Evolutionary conservation across 2,888 invertebrate species (phyloP).

Genomic region (Maniola hyperantus): DNA sequence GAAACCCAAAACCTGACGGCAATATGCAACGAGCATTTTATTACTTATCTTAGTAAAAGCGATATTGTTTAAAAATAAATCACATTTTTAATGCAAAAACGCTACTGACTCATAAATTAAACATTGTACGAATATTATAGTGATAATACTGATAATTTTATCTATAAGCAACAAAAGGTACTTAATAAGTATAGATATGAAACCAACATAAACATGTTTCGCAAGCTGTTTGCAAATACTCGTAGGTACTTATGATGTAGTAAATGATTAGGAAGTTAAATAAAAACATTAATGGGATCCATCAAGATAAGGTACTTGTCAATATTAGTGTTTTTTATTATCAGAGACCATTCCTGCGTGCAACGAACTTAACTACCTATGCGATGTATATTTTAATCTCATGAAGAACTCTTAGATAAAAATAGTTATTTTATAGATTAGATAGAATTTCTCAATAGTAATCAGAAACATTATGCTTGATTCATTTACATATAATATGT

Average conservation of each 20-base stretch:
- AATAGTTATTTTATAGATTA: conserved; percentile 1
- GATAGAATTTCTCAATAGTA: neutral
- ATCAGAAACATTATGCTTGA: neutral
- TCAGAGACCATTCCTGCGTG: neutral
- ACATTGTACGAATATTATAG: too few species aligned
- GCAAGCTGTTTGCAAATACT: neutral
- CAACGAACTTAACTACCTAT: too few species aligned
- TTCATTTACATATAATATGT: too few species aligned
- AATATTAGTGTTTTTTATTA: conserved; percentile 6
- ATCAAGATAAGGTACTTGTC: conserved; percentile 11
- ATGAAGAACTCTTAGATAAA: neutral
- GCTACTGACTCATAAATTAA: too few species aligned
- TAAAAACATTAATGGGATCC: conserved; percentile 11
- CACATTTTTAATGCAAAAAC: too few species aligned
- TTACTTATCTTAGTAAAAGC: too few species aligned
- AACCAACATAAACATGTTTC: neutral
- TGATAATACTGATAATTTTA: neutral
- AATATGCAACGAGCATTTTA: too few species aligned
- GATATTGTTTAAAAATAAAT: too few species aligned
- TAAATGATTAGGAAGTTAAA: conserved; percentile 5
- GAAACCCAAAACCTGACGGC: too few species aligned
- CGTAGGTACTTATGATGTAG: neutral
- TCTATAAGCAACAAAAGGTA: neutral
- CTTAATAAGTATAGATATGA: neutral
- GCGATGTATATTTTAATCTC: neutral